Percentiles rank a stretch among this genome's conserved stretches.
Evolutionary conservation across 2,113 vertebrate genomes (phyloP).

Genomic region (Clarias batrachus): DNA sequence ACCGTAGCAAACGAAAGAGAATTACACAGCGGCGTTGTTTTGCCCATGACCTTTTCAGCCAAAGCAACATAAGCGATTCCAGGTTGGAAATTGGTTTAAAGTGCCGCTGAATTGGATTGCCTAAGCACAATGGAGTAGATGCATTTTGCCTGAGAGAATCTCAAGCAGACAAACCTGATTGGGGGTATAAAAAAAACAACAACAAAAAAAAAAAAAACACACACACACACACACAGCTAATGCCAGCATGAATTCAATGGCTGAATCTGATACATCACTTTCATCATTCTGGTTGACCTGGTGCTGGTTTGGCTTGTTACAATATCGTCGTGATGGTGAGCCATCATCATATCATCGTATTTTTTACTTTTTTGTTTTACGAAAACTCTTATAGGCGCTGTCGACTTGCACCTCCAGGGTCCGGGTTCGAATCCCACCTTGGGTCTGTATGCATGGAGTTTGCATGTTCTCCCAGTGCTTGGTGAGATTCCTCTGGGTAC

Average conservation of each 20-base stretch:
- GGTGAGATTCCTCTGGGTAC: no score
- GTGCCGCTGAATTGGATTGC: conserved; percentile 51
- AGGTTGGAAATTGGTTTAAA: conserved; percentile 58
- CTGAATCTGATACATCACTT: background rate
- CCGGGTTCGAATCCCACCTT: no score
- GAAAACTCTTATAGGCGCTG: no score
- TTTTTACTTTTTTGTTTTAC: no score
- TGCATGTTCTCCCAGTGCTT: no score
- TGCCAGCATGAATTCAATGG: conserved; percentile 7
- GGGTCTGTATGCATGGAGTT: no score
- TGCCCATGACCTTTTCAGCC: conserved; percentile 50
- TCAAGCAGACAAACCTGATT: conserved; percentile 1
- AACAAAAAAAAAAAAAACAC: no score
- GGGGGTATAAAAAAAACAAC: background rate
- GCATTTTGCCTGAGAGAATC: conserved; percentile 51
- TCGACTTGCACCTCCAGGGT: no score
- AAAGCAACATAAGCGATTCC: conserved; percentile 50
- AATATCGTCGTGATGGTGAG: background rate
- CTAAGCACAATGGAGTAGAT: conserved; percentile 41
- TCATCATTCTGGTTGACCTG: background rate
- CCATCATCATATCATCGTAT: background rate
- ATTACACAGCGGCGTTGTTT: conserved; percentile 38
- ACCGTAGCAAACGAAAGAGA: conserved; percentile 1
- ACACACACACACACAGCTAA: background rate
- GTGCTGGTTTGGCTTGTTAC: background rate